Evolutionary conservation across 2,797 vertebrate species (phyloP).

Genomic region (Acanthurus leucopareius): DNA sequence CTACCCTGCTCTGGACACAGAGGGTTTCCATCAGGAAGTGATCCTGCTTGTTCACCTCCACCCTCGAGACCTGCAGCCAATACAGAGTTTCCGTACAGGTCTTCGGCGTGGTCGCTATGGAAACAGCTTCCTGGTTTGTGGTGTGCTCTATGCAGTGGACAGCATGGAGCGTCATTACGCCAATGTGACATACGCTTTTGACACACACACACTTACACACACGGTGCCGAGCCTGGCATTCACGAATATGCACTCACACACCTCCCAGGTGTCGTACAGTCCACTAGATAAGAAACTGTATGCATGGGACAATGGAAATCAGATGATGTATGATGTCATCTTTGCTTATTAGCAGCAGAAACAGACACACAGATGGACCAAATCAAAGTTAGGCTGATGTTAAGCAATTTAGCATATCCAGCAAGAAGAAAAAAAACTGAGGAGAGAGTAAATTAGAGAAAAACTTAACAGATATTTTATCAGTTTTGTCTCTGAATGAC

Average conservation of each 20-base stretch:
- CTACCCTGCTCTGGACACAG: conserved; percentile 92
- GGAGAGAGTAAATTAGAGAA: background rate
- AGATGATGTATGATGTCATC: conserved; percentile 93
- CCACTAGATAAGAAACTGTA: conserved; percentile 95
- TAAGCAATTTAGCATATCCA: background rate
- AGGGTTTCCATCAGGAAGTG: conserved; percentile 94
- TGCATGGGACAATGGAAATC: conserved; percentile 94
- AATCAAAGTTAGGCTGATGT: too few species aligned
- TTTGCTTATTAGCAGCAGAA: conserved; percentile 91
- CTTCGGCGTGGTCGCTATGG: conserved; percentile 91
- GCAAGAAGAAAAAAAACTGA: background rate
- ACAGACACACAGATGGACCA: background rate
- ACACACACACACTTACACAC: conserved; percentile 96
- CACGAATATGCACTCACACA: conserved; percentile 90
- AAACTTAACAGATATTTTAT: conserved; percentile 13
- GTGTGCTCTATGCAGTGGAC: conserved; percentile 94
- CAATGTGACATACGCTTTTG: conserved; percentile 95
- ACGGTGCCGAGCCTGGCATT: conserved; percentile 93
- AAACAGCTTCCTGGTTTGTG: conserved; percentile 95
- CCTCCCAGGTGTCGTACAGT: conserved; percentile 93
- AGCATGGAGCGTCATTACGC: conserved; percentile 89
- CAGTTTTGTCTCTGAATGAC: too few species aligned
- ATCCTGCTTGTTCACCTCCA: conserved; percentile 92
- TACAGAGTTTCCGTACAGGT: conserved; percentile 92
- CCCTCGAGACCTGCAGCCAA: conserved; percentile 89